These are phyloP conservation scores for Cryptocheilus praepositus DNA, from an alignment of 2,888 invertebrate species.

Conservation along the genomic window DNA sequence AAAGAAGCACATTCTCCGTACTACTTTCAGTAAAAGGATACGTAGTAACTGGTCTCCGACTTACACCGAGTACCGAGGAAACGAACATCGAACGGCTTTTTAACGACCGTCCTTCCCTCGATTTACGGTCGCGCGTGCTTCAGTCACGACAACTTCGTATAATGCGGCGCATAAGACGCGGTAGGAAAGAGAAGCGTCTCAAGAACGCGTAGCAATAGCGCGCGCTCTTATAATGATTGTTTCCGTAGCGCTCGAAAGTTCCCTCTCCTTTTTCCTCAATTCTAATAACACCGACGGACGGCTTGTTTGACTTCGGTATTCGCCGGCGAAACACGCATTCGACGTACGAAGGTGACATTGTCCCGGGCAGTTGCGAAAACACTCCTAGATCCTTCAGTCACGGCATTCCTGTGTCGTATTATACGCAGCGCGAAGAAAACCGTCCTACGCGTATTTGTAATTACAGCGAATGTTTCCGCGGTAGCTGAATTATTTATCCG, in stretches of 20 bases:
- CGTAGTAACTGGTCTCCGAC: constrained; percentile 13
- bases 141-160: constrained; percentile 11
- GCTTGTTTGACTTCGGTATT: no score
- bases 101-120: constrained; percentile 29
- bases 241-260: no score
- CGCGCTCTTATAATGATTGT: not conserved
- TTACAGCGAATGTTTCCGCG: no score
- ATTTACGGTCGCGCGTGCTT: constrained; percentile 29
- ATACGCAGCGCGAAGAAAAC: no score
- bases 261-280: no score
- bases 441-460: no score
- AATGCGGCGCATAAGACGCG: not conserved
- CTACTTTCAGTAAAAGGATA: constrained; percentile 3
- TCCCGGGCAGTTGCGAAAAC: no score
- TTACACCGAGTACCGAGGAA: constrained; percentile 16
- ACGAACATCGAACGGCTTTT: constrained; percentile 24
- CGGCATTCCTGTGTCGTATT: constrained; percentile 17
- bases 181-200: not conserved
- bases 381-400: constrained; percentile 12
- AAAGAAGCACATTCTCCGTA: constrained; percentile 15
- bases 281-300: no score
- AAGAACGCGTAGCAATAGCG: not conserved
- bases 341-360: no score
- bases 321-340: no score
- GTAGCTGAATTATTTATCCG: no score